Evolutionary conservation across 2,113 vertebrate genomes (phyloP).

Genomic region (Tachysurus fulvidraco): DNA sequence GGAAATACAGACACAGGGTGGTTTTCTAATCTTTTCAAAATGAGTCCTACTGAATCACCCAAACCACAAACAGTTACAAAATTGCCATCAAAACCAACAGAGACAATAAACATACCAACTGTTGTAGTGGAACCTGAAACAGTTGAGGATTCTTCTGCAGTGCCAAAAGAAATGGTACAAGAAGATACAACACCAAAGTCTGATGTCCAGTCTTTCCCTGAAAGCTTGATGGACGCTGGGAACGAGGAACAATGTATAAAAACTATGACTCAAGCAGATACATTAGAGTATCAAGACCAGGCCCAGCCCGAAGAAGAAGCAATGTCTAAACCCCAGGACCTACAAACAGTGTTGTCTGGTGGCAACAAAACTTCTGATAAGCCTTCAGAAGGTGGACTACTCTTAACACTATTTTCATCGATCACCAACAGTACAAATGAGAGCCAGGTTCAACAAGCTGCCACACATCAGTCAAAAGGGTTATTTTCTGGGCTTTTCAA

Average conservation of each 20-base stretch:
- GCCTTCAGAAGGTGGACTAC: conserved; percentile 68
- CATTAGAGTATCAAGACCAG: conserved; percentile 43
- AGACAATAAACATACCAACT: conserved; percentile 48
- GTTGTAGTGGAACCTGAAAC: conserved; percentile 43
- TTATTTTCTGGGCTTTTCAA: conserved; percentile 71
- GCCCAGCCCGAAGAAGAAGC: conserved; percentile 16
- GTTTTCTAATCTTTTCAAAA: conserved; percentile 79
- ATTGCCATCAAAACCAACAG: conserved; percentile 54
- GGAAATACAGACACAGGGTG: conserved; percentile 73
- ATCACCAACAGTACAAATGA: conserved; percentile 50
- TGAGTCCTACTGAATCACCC: conserved; percentile 60
- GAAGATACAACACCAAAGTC: neutral
- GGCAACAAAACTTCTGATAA: conserved; percentile 56
- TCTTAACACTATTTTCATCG: conserved; percentile 71
- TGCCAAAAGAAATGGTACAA: neutral
- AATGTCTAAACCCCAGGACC: conserved; percentile 56
- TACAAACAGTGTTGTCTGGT: conserved; percentile 63
- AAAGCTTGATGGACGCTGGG: neutral
- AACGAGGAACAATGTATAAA: neutral
- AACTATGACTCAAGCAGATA: conserved; percentile 16
- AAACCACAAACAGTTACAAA: conserved; percentile 45
- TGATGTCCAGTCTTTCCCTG: conserved; percentile 18
- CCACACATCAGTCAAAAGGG: conserved; percentile 60
- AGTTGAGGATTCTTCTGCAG: conserved; percentile 32
- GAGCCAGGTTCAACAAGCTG: conserved; percentile 55